Conservation (phyloP, 2,888 invertebrate species). For the Morpho deidamia region DNA sequence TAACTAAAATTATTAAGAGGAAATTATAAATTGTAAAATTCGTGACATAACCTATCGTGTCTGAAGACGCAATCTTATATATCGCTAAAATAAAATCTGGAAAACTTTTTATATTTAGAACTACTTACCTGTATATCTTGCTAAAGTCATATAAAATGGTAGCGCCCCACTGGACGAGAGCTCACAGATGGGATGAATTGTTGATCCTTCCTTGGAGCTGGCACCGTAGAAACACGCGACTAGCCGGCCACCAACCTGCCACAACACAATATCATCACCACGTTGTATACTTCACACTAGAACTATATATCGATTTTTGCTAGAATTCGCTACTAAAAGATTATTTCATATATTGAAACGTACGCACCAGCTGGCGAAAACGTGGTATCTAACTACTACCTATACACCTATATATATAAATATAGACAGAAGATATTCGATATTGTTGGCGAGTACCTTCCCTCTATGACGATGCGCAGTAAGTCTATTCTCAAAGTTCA, state of each 20-base stretch:
- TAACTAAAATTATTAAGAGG: no score
- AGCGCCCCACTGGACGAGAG: constrained; percentile 91
- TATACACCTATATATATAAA: constrained; percentile 53
- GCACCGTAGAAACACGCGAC: constrained; percentile 58
- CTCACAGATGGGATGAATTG: constrained; percentile 74
- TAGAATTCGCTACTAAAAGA: constrained; percentile 42
- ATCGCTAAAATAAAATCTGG: background rate
- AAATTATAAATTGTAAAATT: background rate
- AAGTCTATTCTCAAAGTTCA: constrained; percentile 36
- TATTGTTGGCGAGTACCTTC: constrained; percentile 65
- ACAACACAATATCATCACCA: constrained; percentile 42
- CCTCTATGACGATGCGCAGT: constrained; percentile 65
- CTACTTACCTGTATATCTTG: constrained; percentile 91
- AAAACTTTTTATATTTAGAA: background rate
- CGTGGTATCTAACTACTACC: constrained; percentile 62
- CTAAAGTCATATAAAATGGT: constrained; percentile 98
- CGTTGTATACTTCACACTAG: constrained; percentile 33
- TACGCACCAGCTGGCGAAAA: constrained; percentile 76
- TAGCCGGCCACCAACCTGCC: constrained; percentile 69
- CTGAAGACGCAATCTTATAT: no score
- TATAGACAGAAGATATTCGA: constrained; percentile 65
- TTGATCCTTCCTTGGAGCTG: constrained; percentile 59
- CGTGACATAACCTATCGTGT: background rate
- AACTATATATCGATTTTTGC: constrained; percentile 28
- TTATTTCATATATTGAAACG: constrained; percentile 48